These are phyloP conservation scores for Sapayoa aenigma DNA, from an alignment of 2,113 vertebrate genomes.

Conservation along the genomic window DNA sequence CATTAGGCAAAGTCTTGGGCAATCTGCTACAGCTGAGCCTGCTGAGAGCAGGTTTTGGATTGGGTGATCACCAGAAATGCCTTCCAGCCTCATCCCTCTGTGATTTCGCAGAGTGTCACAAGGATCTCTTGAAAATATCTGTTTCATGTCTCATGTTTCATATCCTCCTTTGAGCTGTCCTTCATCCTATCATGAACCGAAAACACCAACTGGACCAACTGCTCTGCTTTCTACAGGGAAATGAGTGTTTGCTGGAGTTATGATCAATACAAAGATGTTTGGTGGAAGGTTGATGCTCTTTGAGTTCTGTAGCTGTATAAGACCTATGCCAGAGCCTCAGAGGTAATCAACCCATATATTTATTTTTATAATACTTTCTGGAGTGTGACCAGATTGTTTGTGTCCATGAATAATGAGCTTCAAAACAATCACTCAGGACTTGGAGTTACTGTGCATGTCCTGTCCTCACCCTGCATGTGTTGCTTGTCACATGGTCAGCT, in stretches of 20 bases:
- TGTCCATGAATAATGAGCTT: background rate
- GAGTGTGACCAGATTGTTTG: accelerated
- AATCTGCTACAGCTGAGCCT: background rate
- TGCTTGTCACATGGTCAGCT: background rate
- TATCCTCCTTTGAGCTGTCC: background rate
- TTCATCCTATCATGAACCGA: background rate
- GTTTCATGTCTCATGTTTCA: background rate
- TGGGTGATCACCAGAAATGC: background rate
- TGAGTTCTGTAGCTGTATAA: background rate
- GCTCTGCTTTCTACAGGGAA: background rate
- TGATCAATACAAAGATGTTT: background rate
- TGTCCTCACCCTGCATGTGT: background rate
- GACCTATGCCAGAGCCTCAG: background rate
- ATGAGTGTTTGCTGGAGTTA: background rate
- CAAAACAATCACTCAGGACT: background rate
- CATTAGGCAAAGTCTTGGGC: background rate
- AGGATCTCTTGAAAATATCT: background rate
- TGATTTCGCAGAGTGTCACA: background rate
- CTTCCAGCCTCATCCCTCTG: background rate
- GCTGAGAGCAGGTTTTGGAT: background rate
- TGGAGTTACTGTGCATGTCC: background rate
- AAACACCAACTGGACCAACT: background rate
- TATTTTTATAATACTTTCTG: background rate
- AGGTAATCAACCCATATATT: accelerated
- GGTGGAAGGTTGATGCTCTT: background rate